Evolutionary conservation across 2,888 invertebrate genomes (phyloP).

Genomic region (Lymantria dispar): DNA sequence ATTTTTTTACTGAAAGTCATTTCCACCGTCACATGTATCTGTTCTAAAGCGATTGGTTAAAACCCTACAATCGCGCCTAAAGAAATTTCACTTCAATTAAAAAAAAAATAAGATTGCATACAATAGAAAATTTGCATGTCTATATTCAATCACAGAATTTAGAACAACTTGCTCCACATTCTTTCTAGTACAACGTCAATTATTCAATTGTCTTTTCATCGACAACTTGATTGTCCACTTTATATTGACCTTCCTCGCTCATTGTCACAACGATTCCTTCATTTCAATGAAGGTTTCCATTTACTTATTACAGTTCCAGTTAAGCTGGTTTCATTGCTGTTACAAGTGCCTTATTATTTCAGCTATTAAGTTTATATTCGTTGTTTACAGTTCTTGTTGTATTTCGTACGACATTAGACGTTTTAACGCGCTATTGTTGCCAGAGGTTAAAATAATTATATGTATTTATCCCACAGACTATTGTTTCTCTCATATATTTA

Average conservation of each 20-base stretch:
- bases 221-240: conserved; percentile 37
- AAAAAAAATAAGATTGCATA: too few relatives aligned
- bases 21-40: too few relatives aligned
- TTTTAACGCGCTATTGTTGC: conserved; percentile 44
- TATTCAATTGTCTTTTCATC: conserved; percentile 48
- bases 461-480: conserved; percentile 59
- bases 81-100: too few relatives aligned
- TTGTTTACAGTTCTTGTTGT: conserved; percentile 26
- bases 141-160: not conserved
- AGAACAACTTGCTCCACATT: conserved; percentile 18
- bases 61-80: too few relatives aligned
- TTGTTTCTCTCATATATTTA: conserved; percentile 52
- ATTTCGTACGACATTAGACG: conserved; percentile 27
- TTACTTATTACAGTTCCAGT: conserved; percentile 30
- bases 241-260: conserved; percentile 35
- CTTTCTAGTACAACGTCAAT: conserved; percentile 37
- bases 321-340: conserved; percentile 24
- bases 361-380: conserved; percentile 32
- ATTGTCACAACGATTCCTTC: conserved; percentile 28
- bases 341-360: conserved; percentile 33
- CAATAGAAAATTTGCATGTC: too few relatives aligned
- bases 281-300: conserved; percentile 32
- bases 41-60: too few relatives aligned
- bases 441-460: conserved; percentile 39
- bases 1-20: too few relatives aligned